Percentiles rank a stretch among this genome's conserved stretches.
phyloP scores from a whole-genome alignment of 2,113 vertebrate genomes.

The Proteles cristata region DNA sequence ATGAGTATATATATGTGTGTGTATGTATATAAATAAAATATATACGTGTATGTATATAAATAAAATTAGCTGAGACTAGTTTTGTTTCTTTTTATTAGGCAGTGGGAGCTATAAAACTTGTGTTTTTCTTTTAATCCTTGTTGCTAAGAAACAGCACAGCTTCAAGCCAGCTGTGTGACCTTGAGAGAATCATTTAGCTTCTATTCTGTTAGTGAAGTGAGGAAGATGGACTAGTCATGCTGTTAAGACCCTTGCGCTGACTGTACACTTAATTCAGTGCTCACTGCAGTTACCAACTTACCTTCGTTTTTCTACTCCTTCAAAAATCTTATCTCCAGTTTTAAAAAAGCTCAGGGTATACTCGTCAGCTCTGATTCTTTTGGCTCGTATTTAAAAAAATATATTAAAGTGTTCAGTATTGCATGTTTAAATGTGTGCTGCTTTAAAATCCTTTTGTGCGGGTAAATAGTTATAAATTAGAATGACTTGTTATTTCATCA shows the following conservation, averaged over 20 bases:
- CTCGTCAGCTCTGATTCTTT: not conserved
- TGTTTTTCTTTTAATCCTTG: conserved; percentile 7
- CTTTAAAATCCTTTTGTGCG: conserved; percentile 16
- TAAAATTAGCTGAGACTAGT: not conserved
- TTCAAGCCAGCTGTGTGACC: conserved; percentile 51
- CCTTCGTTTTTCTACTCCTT: not conserved
- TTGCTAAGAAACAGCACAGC: conserved; percentile 35
- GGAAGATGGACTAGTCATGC: too few relatives aligned
- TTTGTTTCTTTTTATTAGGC: conserved; percentile 5
- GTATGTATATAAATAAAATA: too few relatives aligned
- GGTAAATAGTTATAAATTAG: not conserved
- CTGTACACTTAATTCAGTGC: not conserved
- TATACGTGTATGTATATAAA: not conserved
- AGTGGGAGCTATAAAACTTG: not conserved
- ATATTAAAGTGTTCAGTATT: not conserved
- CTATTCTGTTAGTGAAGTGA: not conserved
- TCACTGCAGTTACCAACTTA: not conserved
- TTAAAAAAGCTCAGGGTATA: not conserved
- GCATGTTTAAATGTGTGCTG: not conserved
- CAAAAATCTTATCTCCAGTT: not conserved
- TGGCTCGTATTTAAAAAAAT: not conserved
- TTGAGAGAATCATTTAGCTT: not conserved
- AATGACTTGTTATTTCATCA: not conserved
- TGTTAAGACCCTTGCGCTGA: not conserved
- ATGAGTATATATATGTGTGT: not conserved